phyloP scores from a whole-genome alignment of 2,113 vertebrate species.

The Rhinichthys klamathensis region DNA sequence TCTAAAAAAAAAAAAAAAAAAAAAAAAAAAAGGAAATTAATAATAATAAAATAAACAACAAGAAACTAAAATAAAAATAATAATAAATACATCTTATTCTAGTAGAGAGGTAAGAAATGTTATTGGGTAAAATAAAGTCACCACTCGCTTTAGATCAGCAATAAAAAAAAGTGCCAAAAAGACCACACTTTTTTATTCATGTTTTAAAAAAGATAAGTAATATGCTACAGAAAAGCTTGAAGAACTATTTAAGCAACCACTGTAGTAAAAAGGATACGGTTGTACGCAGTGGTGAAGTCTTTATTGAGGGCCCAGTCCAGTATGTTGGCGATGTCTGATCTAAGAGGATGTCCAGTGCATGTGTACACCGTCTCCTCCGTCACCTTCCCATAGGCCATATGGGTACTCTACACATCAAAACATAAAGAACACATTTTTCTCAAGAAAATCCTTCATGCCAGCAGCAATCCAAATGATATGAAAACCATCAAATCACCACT shows the following conservation, averaged over 20 bases:
- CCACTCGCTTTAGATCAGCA: too few species aligned
- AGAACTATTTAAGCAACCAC: too few species aligned
- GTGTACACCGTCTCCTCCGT: constrained; percentile 93
- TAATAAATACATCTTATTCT: background rate
- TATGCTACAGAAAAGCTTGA: background rate
- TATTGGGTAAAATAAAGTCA: too few species aligned
- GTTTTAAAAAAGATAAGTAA: too few species aligned
- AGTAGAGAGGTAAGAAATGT: too few species aligned
- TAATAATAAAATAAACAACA: background rate
- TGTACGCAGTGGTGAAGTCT: constrained; percentile 90
- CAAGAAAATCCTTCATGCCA: background rate
- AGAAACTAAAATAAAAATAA: background rate
- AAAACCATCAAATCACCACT: background rate
- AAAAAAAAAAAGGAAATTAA: too few species aligned
- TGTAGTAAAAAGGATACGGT: constrained; percentile 82
- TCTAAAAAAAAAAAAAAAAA: background rate
- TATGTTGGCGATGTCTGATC: constrained; percentile 94
- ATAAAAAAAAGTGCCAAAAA: background rate
- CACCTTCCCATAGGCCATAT: constrained; percentile 91
- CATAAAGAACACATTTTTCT: background rate
- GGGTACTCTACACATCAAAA: constrained; percentile 85
- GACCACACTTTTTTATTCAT: background rate
- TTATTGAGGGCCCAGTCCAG: constrained; percentile 97
- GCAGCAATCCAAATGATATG: background rate
- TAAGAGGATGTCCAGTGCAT: constrained; percentile 94